Evolutionary conservation across 1,140 invertebrate species (phyloP).

Genomic region (Chironomus tepperi): DNA sequence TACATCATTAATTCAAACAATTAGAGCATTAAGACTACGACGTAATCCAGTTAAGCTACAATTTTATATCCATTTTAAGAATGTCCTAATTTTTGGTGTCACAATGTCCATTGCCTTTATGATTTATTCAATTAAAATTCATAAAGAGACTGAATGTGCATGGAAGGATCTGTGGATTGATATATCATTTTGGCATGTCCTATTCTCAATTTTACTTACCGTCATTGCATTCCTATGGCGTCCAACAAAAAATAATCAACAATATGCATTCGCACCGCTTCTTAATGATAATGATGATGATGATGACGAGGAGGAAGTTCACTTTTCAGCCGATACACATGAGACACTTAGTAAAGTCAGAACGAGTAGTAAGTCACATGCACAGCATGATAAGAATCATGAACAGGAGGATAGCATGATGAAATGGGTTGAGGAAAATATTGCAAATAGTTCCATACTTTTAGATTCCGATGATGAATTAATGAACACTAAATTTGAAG

Average conservation of each 20-base stretch:
- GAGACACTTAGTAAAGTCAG: constrained; percentile 60
- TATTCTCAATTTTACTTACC: constrained; percentile 78
- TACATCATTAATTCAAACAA: constrained; percentile 80
- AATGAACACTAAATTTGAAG: constrained; percentile 79
- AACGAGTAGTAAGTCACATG: constrained; percentile 31
- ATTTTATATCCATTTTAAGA: constrained; percentile 87
- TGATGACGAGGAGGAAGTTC: constrained; percentile 67
- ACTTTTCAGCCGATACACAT: constrained; percentile 75
- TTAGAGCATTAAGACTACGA: constrained; percentile 72
- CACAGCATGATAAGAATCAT: constrained; percentile 37
- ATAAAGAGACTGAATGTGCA: constrained; percentile 61
- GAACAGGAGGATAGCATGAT: constrained; percentile 65
- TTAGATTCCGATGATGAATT: constrained; percentile 86
- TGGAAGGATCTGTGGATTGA: constrained; percentile 91
- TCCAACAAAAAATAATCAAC: constrained; percentile 89
- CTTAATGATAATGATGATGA: constrained; percentile 79
- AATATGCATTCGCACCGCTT: constrained; percentile 88
- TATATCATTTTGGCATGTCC: constrained; percentile 88
- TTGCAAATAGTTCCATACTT: constrained; percentile 69
- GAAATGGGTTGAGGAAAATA: constrained; percentile 88
- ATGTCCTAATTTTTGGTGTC: constrained; percentile 83
- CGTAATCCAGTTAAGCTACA: constrained; percentile 83
- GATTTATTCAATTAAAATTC: constrained; percentile 80
- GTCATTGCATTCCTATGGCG: constrained; percentile 93
- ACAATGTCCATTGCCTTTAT: constrained; percentile 83